Conservation (phyloP, 1,140 invertebrate species). For the Potamilus streckersoni region DNA sequence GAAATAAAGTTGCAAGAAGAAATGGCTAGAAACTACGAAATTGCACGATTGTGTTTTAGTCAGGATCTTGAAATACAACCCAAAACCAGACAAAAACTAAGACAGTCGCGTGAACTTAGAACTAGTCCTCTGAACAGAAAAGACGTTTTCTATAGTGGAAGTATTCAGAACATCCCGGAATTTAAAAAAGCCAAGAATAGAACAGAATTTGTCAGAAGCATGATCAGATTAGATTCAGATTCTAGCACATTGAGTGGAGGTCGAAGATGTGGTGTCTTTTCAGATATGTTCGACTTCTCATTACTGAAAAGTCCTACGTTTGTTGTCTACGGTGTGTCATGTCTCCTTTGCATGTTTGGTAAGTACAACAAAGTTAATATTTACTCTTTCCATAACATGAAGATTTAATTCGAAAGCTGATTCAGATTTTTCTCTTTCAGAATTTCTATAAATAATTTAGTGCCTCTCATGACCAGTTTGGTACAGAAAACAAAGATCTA, state of each 20-base stretch:
- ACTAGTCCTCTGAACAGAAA: constrained; percentile 33
- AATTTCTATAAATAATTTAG: no score
- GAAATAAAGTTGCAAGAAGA: constrained; percentile 3
- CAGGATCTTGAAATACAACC: constrained; percentile 9
- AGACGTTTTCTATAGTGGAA: constrained; percentile 55
- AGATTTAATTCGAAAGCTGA: no score
- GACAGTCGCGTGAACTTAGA: constrained; percentile 13
- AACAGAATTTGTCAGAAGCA: constrained; percentile 18
- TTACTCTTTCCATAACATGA: not conserved
- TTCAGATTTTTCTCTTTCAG: no score
- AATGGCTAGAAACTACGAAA: constrained; percentile 4
- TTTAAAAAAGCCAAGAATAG: constrained; percentile 17
- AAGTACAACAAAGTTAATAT: constrained; percentile 17
- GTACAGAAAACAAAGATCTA: no score
- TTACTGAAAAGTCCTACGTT: constrained; percentile 90
- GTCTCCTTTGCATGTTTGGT: constrained; percentile 94
- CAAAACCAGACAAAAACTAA: constrained; percentile 8
- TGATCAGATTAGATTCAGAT: constrained; percentile 6
- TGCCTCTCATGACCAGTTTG: no score
- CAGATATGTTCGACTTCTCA: constrained; percentile 64
- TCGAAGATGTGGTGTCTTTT: no score
- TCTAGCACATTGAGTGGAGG: not conserved
- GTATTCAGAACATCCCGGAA: constrained; percentile 67
- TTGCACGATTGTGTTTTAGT: constrained; percentile 19
- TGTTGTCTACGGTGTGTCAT: constrained; percentile 86